Conservation (phyloP, 2,113 vertebrate genomes). For the Percopsis transmontana region DNA sequence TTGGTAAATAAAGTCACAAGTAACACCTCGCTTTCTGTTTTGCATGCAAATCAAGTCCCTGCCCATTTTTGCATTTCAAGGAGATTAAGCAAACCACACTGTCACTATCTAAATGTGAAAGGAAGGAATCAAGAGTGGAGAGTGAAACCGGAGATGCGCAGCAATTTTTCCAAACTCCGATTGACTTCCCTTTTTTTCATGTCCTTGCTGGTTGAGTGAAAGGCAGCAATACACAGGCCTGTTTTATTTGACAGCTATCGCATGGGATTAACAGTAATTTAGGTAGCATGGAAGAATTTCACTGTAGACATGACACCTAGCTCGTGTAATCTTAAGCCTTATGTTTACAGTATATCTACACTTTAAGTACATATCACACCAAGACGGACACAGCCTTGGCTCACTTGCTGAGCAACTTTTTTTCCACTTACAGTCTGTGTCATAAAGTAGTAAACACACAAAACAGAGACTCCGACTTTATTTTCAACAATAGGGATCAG, state of each 20-base stretch:
- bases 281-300: conserved; percentile 2
- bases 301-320: no score
- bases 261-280: neutral
- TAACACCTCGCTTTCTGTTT: conserved; percentile 55
- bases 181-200: conserved; percentile 29
- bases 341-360: no score
- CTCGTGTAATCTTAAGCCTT: no score
- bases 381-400: no score
- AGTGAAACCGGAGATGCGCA: conserved; percentile 27
- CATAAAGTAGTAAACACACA: no score
- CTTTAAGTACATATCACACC: no score
- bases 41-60: conserved; percentile 46
- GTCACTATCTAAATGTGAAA: conserved; percentile 35
- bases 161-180: conserved; percentile 5
- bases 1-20: conserved; percentile 58
- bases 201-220: conserved; percentile 34
- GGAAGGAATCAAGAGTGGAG: conserved; percentile 13
- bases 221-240: conserved; percentile 8
- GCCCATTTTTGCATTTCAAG: conserved; percentile 51
- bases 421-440: no score
- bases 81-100: conserved; percentile 57
- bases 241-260: conserved; percentile 17
- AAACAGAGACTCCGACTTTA: no score
- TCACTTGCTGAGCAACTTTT: no score
- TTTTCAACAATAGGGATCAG: no score